Percentiles rank a stretch among this genome's conserved stretches.
phyloP scores from a whole-genome alignment of 2,113 vertebrate species.

The Mohoua ochrocephala region DNA sequence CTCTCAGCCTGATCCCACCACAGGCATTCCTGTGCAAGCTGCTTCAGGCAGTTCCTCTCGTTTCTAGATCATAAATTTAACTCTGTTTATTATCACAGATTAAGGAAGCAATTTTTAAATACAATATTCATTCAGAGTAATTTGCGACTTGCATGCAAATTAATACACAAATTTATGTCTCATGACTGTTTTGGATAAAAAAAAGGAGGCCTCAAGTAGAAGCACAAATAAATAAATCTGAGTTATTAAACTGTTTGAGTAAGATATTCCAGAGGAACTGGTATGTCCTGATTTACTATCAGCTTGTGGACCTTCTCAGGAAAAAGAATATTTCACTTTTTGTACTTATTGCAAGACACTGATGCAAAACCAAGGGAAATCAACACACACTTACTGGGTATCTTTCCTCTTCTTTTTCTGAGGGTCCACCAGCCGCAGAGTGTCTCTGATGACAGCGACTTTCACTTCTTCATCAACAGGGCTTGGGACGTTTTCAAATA shows the following conservation, averaged over 20 bases:
- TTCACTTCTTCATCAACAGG: conserved; percentile 95
- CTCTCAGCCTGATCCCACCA: not conserved
- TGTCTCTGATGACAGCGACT: conserved; percentile 93
- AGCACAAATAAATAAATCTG: not conserved
- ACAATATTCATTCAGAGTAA: not conserved
- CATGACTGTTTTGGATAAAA: not conserved
- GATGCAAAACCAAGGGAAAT: not conserved
- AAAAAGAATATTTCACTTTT: not conserved
- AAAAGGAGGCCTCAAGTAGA: not conserved
- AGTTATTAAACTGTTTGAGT: not conserved
- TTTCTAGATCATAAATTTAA: not conserved
- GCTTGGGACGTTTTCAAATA: conserved; percentile 90
- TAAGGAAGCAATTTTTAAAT: not conserved
- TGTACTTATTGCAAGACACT: not conserved
- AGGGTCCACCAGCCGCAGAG: conserved; percentile 89
- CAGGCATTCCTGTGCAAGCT: not conserved
- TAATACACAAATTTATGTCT: not conserved
- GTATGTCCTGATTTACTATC: not conserved
- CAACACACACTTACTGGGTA: conserved; percentile 60
- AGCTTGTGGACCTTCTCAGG: not conserved
- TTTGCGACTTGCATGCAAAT: not conserved
- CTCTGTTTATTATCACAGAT: not conserved
- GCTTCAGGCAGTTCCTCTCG: not conserved
- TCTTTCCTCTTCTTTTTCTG: conserved; percentile 72
- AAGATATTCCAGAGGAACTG: not conserved